Evolutionary conservation across 2,113 vertebrate genomes (phyloP).

Genomic region (Dinomys branickii): DNA sequence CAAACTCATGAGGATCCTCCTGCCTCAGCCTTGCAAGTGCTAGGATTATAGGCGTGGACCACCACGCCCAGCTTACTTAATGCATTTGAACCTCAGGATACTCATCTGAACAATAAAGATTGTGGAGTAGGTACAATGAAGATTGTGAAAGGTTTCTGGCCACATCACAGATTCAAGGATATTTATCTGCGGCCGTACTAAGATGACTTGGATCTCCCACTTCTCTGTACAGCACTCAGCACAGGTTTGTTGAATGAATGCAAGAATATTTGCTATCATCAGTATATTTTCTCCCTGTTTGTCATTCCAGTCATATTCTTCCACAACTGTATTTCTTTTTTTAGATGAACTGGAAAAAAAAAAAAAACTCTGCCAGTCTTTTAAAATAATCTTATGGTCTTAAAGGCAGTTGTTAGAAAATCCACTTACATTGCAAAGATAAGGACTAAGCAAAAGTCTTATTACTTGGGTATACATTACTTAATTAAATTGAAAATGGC

Average conservation of each 20-base stretch:
- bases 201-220: no score
- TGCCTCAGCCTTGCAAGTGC: no score
- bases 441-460: conserved; percentile 76
- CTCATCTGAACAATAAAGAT: background rate
- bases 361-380: background rate
- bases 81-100: background rate
- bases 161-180: background rate
- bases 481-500: conserved; percentile 82
- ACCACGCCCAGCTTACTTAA: no score
- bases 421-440: conserved; percentile 80
- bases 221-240: background rate
- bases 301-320: conserved; percentile 64
- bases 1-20: no score
- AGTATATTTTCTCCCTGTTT: conserved; percentile 71
- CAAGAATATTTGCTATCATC: background rate
- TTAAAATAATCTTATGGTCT: conserved; percentile 73
- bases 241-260: background rate
- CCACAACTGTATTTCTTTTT: conserved; percentile 70
- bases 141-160: background rate
- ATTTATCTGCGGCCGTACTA: background rate
- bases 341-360: conserved; percentile 69
- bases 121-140: background rate
- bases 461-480: conserved; percentile 79
- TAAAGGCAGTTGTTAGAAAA: conserved; percentile 78
- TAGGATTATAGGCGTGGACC: no score